Percentiles rank a stretch among this genome's conserved stretches.
phyloP scores from a whole-genome alignment of 2,888 invertebrate genomes.

The Leptopilina drosophilae region DNA sequence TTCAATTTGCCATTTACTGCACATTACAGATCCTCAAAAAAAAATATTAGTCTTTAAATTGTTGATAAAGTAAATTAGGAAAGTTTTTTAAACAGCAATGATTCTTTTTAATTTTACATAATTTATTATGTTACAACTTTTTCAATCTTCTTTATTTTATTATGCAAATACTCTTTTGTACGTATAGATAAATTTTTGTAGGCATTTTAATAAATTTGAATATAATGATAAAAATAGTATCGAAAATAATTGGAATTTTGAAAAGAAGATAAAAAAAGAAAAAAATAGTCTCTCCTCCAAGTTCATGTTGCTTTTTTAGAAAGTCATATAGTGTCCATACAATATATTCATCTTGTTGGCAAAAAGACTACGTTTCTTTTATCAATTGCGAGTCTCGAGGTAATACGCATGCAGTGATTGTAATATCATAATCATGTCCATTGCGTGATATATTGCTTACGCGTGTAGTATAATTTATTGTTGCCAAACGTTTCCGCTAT shows the following conservation, averaged over 20 bases:
- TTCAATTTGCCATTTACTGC: neutral
- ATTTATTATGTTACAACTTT: too few relatives aligned
- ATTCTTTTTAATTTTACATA: too few relatives aligned
- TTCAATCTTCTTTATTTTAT: too few relatives aligned
- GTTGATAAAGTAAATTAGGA: too few relatives aligned
- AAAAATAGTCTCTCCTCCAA: too few relatives aligned
- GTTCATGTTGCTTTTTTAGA: neutral
- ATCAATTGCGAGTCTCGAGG: neutral
- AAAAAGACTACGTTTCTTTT: neutral
- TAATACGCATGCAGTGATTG: slow-evolving; percentile 21
- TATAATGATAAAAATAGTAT: too few relatives aligned
- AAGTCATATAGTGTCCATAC: neutral
- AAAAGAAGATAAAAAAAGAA: neutral
- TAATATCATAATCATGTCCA: slow-evolving; percentile 10
- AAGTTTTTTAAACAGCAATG: too few relatives aligned
- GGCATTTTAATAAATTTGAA: too few relatives aligned
- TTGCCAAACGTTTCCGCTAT: slow-evolving; percentile 31
- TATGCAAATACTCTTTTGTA: too few relatives aligned
- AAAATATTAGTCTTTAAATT: too few relatives aligned
- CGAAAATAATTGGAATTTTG: too few relatives aligned
- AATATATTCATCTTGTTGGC: neutral
- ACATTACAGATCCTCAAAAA: neutral
- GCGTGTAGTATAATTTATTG: slow-evolving; percentile 33
- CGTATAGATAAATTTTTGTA: too few relatives aligned
- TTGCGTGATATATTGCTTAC: slow-evolving; percentile 29